Conservation (phyloP, 2,888 invertebrate species). For the Cistogaster globosa region DNA sequence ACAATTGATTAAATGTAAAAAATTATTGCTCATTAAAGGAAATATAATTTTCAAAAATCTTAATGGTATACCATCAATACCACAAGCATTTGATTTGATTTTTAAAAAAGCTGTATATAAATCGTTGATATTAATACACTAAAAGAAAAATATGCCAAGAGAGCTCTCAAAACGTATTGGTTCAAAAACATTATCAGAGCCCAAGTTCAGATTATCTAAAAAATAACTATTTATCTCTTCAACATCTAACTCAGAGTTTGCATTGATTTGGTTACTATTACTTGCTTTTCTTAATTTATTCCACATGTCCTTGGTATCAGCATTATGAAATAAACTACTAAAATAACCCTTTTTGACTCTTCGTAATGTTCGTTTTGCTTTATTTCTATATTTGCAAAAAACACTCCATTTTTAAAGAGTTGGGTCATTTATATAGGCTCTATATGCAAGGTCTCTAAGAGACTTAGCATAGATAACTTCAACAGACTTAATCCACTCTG, state of each 20-base stretch:
- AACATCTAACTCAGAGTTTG: too few relatives aligned
- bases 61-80: not conserved
- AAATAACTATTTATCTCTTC: too few relatives aligned
- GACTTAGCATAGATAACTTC: not conserved
- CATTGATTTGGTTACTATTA: too few relatives aligned
- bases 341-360: not conserved
- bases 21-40: not conserved
- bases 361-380: not conserved
- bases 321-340: not conserved
- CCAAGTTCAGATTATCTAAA: not conserved
- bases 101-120: too few relatives aligned
- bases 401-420: not conserved
- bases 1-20: not conserved
- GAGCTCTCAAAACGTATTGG: not conserved
- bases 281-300: not conserved
- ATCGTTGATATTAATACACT: too few relatives aligned
- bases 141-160: too few relatives aligned
- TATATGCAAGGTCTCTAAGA: not conserved
- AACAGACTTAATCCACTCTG: too few relatives aligned
- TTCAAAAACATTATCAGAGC: not conserved
- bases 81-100: not conserved
- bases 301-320: not conserved
- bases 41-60: not conserved
- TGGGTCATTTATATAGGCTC: not conserved
- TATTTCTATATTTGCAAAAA: conserved; percentile 2